phyloP scores from a whole-genome alignment of 2,797 vertebrate genomes.

The Sylvilagus floridanus region DNA sequence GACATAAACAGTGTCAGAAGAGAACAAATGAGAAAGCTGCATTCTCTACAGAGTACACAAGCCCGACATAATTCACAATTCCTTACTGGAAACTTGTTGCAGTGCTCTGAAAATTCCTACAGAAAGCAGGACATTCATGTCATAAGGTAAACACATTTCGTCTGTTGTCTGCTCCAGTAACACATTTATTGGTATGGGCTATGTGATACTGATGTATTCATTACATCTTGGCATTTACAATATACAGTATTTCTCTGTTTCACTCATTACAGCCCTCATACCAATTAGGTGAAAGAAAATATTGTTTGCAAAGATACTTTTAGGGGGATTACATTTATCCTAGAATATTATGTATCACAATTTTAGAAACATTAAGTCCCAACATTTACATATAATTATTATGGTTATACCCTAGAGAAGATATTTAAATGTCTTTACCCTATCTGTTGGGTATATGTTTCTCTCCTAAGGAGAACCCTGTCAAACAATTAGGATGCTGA shows the following conservation, averaged over 20 bases:
- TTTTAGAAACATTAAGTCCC: slow-evolving; percentile 75
- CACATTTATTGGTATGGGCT: not conserved
- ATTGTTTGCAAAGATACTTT: slow-evolving; percentile 76
- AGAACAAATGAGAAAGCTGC: slow-evolving; percentile 69
- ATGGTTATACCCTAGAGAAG: slow-evolving; percentile 76
- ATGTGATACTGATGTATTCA: slow-evolving; percentile 71
- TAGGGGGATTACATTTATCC: slow-evolving; percentile 78
- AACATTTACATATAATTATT: slow-evolving; percentile 79
- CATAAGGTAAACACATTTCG: slow-evolving; percentile 67
- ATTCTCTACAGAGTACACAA: not conserved
- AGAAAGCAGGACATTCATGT: slow-evolving; percentile 67
- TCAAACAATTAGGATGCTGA: slow-evolving; percentile 76
- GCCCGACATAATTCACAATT: not conserved
- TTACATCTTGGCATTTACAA: slow-evolving; percentile 75
- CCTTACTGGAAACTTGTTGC: slow-evolving; percentile 54
- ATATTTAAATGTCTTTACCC: slow-evolving; percentile 74
- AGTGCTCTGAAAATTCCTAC: not conserved
- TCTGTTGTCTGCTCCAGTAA: slow-evolving; percentile 64
- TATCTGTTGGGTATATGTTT: slow-evolving; percentile 75
- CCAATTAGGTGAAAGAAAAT: slow-evolving; percentile 61
- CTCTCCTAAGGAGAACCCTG: slow-evolving; percentile 57
- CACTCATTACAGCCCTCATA: slow-evolving; percentile 72
- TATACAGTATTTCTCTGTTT: slow-evolving; percentile 65
- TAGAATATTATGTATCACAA: slow-evolving; percentile 77
- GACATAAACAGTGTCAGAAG: slow-evolving; percentile 73